phyloP scores from a whole-genome alignment of 2,888 invertebrate genomes.

The Drosophila bunnanda region DNA sequence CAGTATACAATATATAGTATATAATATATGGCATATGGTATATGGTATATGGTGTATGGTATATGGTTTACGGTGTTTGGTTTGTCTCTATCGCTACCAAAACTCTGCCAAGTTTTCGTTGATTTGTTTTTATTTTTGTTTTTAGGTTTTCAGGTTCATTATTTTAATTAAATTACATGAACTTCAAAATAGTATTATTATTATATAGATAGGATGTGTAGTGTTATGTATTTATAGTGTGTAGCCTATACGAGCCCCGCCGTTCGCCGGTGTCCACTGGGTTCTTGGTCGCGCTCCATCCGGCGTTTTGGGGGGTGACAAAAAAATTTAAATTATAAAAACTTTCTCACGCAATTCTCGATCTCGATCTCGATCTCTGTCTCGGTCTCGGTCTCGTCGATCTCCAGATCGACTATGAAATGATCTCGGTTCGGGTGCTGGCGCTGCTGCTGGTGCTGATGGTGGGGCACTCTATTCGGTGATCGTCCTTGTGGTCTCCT shows the following conservation, averaged over 20 bases:
- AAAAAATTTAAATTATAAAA: slow-evolving; percentile 64
- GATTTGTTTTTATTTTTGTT: slow-evolving; percentile 53
- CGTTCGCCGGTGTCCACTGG: slow-evolving; percentile 26
- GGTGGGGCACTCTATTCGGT: slow-evolving; percentile 79
- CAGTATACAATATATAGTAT: slow-evolving; percentile 18
- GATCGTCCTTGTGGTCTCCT: slow-evolving; percentile 90
- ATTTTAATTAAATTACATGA: slow-evolving; percentile 83
- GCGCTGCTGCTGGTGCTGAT: slow-evolving; percentile 10
- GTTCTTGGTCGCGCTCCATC: slow-evolving; percentile 24
- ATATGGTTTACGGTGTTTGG: not conserved
- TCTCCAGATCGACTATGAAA: slow-evolving; percentile 57
- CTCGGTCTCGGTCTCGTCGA: slow-evolving; percentile 20
- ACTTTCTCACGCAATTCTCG: slow-evolving; percentile 58
- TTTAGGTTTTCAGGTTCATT: slow-evolving; percentile 80
- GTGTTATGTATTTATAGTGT: slow-evolving; percentile 78
- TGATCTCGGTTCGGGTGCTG: slow-evolving; percentile 44
- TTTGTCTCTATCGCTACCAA: slow-evolving; percentile 51
- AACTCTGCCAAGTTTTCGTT: slow-evolving; percentile 56
- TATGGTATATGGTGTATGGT: slow-evolving; percentile 12
- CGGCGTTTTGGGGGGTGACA: slow-evolving; percentile 27
- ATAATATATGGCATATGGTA: not conserved
- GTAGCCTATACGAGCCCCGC: slow-evolving; percentile 77
- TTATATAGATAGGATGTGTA: slow-evolving; percentile 76
- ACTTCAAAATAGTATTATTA: slow-evolving; percentile 79
- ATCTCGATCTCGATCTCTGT: slow-evolving; percentile 27